Evolutionary conservation across 2,888 invertebrate genomes (phyloP), one percentile per base, ranked within the genome.

Genomic region (Caprella mutica): DNA sequence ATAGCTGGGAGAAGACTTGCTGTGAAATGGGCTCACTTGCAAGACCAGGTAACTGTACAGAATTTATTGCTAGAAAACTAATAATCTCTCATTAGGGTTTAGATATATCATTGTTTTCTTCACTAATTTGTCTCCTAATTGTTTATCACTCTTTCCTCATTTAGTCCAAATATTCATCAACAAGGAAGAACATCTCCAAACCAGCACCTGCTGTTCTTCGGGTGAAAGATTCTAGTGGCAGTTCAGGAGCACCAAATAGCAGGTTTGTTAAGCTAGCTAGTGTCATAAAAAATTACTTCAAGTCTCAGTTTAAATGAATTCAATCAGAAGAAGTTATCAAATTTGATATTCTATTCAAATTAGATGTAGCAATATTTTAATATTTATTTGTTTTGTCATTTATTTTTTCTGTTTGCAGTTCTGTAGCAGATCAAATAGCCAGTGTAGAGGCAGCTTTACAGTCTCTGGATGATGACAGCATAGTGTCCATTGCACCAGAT

Each of bases 1-100:
- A 76, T 90, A 26, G 85, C 88, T 52, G 78, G 78, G 26, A 87
- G 85, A 70, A 80, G 80, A 66, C 80, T 91, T 52, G 81, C 81
- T 51, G 87, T 90, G 0, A 83, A 68, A 55, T 68, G 68, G 67
- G 69, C 70, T 8, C 64, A 64, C 33, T 51, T 59, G 14, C 64
- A 60, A 30, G 64, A 64, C 38, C 59, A 64, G 55, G 64, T 64
- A 50, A 52, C n/a, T n/a, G n/a, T n/a, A n/a, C n/a, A n/a, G n/a
- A n/a, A n/a, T n/a, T n/a, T n/a, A n/a, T n/a, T n/a, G n/a, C n/a
- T n/a, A n/a, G n/a, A n/a, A n/a, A n/a, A n/a, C n/a, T n/a, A n/a
- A n/a, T n/a, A n/a, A n/a, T n/a, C n/a, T n/a, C n/a, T n/a, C n/a
- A n/a, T n/a, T n/a, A n/a, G n/a, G n/a, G n/a, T n/a, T n/a, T n/a